Percentiles rank a stretch among this genome's conserved stretches.
Conservation (phyloP, 2,888 invertebrate genomes). For the Drosophila anomelani region DNA sequence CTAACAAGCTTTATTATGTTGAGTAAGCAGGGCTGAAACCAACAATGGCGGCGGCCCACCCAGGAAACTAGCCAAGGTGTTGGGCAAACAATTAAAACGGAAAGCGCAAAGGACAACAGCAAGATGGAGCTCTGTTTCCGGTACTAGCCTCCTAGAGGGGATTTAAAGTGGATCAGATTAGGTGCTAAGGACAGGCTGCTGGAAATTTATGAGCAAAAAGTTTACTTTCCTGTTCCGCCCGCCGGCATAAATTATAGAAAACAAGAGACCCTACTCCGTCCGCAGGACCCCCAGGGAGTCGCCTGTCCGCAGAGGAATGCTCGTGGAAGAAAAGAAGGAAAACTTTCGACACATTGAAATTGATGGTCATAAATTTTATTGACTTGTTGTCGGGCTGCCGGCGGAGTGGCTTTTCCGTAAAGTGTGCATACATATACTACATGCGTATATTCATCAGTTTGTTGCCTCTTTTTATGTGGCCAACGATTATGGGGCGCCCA, state of each 20-base stretch:
- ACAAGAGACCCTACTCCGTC: conserved; percentile 32
- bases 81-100: conserved; percentile 73
- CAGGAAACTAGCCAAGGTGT: conserved; percentile 63
- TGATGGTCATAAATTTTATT: conserved; percentile 73
- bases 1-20: conserved; percentile 78
- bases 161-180: conserved; percentile 66
- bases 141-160: conserved; percentile 15
- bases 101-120: conserved; percentile 42
- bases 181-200: conserved; percentile 41
- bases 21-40: conserved; percentile 35
- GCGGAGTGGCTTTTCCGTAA: conserved; percentile 51
- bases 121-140: conserved; percentile 12
- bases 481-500: conserved; percentile 39
- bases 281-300: conserved; percentile 18
- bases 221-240: conserved; percentile 31
- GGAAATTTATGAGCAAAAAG: conserved; percentile 34
- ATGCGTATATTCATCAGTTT: conserved; percentile 16
- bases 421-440: conserved; percentile 45
- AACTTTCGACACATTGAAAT: conserved; percentile 60
- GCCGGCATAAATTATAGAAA: conserved; percentile 54
- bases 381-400: conserved; percentile 50
- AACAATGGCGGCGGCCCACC: conserved; percentile 24
- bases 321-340: conserved; percentile 16
- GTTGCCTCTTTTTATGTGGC: conserved; percentile 34
- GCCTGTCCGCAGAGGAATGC: conserved; percentile 23